Evolutionary conservation across 53 echinoderm and acorn worm species (phyloP).

Genomic region (Glandiceps talaboti): DNA sequence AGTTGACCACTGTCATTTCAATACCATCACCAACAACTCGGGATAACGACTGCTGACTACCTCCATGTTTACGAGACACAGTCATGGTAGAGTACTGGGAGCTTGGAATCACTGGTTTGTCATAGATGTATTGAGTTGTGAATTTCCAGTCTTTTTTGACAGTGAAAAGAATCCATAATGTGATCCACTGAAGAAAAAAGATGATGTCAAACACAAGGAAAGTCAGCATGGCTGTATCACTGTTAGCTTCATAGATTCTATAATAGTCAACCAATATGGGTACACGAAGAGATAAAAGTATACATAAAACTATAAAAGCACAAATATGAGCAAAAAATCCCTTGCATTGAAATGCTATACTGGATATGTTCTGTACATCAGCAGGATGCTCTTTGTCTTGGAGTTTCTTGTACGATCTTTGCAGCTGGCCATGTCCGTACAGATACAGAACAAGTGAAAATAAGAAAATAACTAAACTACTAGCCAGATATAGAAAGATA

Average conservation of each 20-base stretch:
- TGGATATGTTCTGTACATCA: not conserved
- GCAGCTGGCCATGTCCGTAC: constrained; percentile 62
- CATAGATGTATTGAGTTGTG: constrained; percentile 16
- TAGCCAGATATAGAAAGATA: constrained; percentile 55
- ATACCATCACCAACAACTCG: not conserved
- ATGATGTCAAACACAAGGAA: constrained; percentile 63
- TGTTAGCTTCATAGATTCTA: constrained; percentile 34
- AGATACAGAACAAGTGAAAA: constrained; percentile 69
- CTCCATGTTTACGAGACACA: not conserved
- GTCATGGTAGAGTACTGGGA: not conserved
- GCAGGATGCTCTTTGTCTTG: not conserved
- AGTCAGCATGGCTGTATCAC: constrained; percentile 50
- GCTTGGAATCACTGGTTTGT: not conserved
- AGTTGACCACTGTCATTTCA: not conserved
- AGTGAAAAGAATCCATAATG: constrained; percentile 60
- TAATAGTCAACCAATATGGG: constrained; percentile 74
- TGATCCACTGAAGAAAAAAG: constrained; percentile 54
- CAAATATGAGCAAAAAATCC: constrained; percentile 74
- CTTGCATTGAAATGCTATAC: constrained; percentile 41
- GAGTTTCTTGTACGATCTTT: not conserved
- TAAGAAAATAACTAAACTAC: constrained; percentile 77
- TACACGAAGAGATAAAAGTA: constrained; percentile 56
- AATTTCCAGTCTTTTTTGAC: constrained; percentile 79
- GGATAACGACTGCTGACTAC: not conserved
- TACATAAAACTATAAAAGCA: constrained; percentile 53